Conservation (phyloP, 2,113 vertebrate species). For the Cryptotis parvus region DNA sequence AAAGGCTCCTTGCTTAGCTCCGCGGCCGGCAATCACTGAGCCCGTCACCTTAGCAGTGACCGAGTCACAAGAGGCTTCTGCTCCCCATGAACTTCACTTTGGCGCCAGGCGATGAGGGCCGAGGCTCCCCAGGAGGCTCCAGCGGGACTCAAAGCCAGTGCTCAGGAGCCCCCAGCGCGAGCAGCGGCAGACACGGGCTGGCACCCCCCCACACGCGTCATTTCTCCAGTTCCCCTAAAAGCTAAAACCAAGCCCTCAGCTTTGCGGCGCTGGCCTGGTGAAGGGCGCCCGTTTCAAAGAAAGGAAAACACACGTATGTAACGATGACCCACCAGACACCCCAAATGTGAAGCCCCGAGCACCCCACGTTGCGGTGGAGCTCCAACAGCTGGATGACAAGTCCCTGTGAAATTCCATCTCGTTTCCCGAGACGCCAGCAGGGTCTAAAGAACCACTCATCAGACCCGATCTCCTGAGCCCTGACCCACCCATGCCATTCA, state of each 20-base stretch:
- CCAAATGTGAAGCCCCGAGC: accelerated
- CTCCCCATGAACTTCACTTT: not conserved
- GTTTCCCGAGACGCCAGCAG: not conserved
- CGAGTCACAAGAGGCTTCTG: too few species aligned
- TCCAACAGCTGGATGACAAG: not conserved
- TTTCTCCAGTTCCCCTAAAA: not conserved
- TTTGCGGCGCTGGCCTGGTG: not conserved
- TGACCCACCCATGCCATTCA: too few species aligned
- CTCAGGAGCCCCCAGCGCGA: too few species aligned
- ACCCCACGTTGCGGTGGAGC: not conserved
- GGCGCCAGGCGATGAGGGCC: not conserved
- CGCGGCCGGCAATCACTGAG: not conserved
- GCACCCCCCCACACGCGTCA: too few species aligned
- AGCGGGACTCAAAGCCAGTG: too few species aligned
- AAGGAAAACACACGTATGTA: slow-evolving; percentile 10
- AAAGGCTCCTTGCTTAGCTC: not conserved
- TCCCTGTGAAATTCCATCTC: not conserved
- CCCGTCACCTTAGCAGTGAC: not conserved
- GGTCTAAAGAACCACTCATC: not conserved
- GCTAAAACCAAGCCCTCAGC: not conserved
- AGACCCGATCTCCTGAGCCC: too few species aligned
- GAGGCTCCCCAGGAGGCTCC: too few species aligned
- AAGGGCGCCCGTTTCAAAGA: not conserved
- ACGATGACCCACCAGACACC: not conserved
- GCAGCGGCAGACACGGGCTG: too few species aligned